phyloP scores from a whole-genome alignment of 2,113 vertebrate species.

The Collichthys lucidus region DNA sequence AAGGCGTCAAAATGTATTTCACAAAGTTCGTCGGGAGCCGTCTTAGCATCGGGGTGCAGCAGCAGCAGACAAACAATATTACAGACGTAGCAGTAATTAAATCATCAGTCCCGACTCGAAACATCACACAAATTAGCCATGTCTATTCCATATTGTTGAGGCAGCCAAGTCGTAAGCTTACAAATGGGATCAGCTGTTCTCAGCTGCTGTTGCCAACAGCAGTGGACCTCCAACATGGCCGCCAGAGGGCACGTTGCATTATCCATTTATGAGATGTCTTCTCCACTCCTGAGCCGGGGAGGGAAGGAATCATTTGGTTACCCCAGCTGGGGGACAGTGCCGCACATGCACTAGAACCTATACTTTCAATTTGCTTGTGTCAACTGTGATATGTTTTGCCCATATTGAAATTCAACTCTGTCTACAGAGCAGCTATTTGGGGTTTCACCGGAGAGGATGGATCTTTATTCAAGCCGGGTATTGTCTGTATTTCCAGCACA shows the following conservation, averaged over 20 bases:
- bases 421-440: slow-evolving; percentile 30
- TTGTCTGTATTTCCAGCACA: slow-evolving; percentile 15
- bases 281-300: not conserved
- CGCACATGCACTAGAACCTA: not conserved
- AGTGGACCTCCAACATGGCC: slow-evolving; percentile 44
- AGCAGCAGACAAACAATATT: slow-evolving; percentile 40
- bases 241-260: slow-evolving; percentile 43
- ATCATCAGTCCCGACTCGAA: slow-evolving; percentile 43
- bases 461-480: slow-evolving; percentile 29
- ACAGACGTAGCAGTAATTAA: slow-evolving; percentile 58
- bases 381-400: slow-evolving; percentile 44
- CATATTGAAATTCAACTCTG: slow-evolving; percentile 40
- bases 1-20: slow-evolving; percentile 26
- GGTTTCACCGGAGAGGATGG: slow-evolving; percentile 13
- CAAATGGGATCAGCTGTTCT: slow-evolving; percentile 67
- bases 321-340: slow-evolving; percentile 34
- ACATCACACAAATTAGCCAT: slow-evolving; percentile 49
- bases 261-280: slow-evolving; percentile 32
- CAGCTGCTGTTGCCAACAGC: slow-evolving; percentile 44
- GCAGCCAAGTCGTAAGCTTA: slow-evolving; percentile 53
- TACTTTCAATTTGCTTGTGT: slow-evolving; percentile 58
- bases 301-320: not conserved
- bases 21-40: slow-evolving; percentile 26
- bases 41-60: slow-evolving; percentile 37
- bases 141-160: slow-evolving; percentile 47